Base-by-base conservation (phyloP, 1,140 invertebrate genomes). In the Temnothorax nylanderi region DNA sequence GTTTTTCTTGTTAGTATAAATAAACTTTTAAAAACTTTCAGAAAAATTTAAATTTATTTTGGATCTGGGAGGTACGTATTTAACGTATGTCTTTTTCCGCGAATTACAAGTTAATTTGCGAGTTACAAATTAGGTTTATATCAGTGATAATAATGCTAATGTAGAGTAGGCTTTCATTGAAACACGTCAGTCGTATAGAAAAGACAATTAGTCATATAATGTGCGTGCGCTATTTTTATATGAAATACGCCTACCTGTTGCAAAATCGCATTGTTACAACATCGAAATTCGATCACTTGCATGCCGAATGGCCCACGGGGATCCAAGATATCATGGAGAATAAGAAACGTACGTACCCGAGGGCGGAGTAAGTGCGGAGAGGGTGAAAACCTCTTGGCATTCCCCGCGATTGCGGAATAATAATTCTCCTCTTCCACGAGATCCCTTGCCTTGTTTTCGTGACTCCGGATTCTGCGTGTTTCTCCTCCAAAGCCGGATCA, bases 321-420 rank as follows among this genome's bases (percentile, higher is more conserved):
- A 49, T 26, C 7, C 13, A 49, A 18, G 11, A 44, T 21, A 41
- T 78, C 64, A 21, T 16, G 62, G 13, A 78, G 44, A 85, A 76
- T 64, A 89, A 88, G 82, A 85, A 88, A 84, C 78, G 47, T 37
- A 58, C 21, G 69, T 87, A 65, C 8, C 85, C 21, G n/a, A 13
- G 16, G 10, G 16, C 56, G 41, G 13, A 18, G 1, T 47, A 69
- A 47, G 64, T 6, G n/a, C 58, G 26, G 51, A 60, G 65, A 87
- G 86, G 62, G 37, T 81, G n/a, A 60, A 67, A 84, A 91, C 90
- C 89, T 26, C 26, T 91, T 91, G 90, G 84, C 84, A 91, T 91
- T 91, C 77, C 77, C 71, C 16, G 16, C 49, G 65, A 81, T 84
- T 87, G 65, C 86, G 77, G 64, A 90, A 91, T 91, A 67, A 54